Percentiles rank a stretch among this genome's conserved stretches.
phyloP scores from a whole-genome alignment of 1,140 invertebrate species.

The Drosophila punjabiensis region DNA sequence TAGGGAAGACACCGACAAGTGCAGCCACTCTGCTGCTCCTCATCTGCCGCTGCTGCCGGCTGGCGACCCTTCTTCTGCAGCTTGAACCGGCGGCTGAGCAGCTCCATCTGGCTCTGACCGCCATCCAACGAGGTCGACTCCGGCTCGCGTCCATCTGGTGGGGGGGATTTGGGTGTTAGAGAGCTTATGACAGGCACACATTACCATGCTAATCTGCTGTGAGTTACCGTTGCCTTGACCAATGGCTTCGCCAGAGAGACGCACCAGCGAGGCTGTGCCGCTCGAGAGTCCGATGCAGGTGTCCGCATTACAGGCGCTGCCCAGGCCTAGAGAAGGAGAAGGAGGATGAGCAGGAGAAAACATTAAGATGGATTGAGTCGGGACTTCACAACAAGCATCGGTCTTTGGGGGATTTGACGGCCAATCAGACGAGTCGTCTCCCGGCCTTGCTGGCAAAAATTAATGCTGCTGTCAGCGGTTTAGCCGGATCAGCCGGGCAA shows the following conservation, averaged over 20 bases:
- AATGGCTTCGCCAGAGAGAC: conserved; percentile 35
- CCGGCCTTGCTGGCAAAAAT: conserved; percentile 47
- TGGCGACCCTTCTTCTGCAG: conserved; percentile 56
- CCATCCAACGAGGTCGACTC: conserved; percentile 57
- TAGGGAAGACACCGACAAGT: conserved; percentile 88
- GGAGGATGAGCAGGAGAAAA: conserved; percentile 14
- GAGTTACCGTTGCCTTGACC: conserved; percentile 69
- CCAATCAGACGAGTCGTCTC: conserved; percentile 57
- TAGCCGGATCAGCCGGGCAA: conserved; percentile 42
- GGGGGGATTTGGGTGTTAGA: conserved; percentile 19
- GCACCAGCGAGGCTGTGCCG: conserved; percentile 85
- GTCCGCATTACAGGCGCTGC: conserved; percentile 84
- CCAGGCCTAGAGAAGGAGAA: conserved; percentile 31
- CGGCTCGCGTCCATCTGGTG: conserved; percentile 52
- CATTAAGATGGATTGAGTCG: conserved; percentile 67
- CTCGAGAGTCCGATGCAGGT: conserved; percentile 87
- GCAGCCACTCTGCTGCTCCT: conserved; percentile 83
- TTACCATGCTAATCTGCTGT: conserved; percentile 60
- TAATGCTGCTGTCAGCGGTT: conserved; percentile 70
- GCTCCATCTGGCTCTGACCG: conserved; percentile 58
- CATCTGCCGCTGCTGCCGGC: background rate
- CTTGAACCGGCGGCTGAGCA: conserved; percentile 66
- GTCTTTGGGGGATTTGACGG: conserved; percentile 40
- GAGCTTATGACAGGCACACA: conserved; percentile 59
- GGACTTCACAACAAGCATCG: conserved; percentile 66